Evolutionary conservation across 1,140 invertebrate species (phyloP).

Genomic region (Pararge aegeria): DNA sequence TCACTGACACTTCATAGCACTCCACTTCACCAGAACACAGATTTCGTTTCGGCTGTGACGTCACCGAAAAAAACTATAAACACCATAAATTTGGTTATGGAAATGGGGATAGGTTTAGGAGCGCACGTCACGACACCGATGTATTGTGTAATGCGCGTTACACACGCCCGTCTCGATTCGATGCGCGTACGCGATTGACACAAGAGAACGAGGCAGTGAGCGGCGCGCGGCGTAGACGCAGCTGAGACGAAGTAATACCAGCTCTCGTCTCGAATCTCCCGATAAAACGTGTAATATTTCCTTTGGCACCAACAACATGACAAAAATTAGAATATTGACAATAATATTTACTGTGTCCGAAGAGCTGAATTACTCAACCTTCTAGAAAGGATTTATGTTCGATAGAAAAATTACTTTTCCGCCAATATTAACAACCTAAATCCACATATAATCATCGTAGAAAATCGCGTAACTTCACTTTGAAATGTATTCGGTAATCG

Average conservation of each 20-base stretch:
- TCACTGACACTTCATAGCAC: slow-evolving; percentile 46
- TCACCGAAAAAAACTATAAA: slow-evolving; percentile 23
- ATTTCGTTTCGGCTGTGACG: slow-evolving; percentile 28
- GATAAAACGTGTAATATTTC: background rate
- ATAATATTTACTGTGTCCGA: too few species aligned
- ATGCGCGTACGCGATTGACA: slow-evolving; percentile 36
- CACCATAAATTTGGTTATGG: slow-evolving; percentile 23
- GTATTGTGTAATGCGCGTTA: slow-evolving; percentile 18
- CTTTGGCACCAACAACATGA: too few species aligned
- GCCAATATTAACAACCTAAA: too few species aligned
- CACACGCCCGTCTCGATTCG: slow-evolving; percentile 33
- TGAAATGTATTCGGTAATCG: too few species aligned
- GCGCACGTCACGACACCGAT: slow-evolving; percentile 22
- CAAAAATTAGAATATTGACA: too few species aligned
- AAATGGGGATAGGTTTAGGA: slow-evolving; percentile 17
- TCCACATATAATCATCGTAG: too few species aligned
- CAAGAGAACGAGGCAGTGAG: slow-evolving; percentile 28
- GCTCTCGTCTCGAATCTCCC: slow-evolving; percentile 1
- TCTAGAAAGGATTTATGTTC: too few species aligned
- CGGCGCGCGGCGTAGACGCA: slow-evolving; percentile 22
- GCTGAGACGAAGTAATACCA: slow-evolving; percentile 30
- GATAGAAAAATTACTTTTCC: too few species aligned
- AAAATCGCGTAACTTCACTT: too few species aligned
- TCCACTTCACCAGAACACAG: slow-evolving; percentile 54
- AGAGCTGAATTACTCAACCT: too few species aligned